Evolutionary conservation across 2,888 invertebrate species (phyloP).

Genomic region (Epiblema foenella): DNA sequence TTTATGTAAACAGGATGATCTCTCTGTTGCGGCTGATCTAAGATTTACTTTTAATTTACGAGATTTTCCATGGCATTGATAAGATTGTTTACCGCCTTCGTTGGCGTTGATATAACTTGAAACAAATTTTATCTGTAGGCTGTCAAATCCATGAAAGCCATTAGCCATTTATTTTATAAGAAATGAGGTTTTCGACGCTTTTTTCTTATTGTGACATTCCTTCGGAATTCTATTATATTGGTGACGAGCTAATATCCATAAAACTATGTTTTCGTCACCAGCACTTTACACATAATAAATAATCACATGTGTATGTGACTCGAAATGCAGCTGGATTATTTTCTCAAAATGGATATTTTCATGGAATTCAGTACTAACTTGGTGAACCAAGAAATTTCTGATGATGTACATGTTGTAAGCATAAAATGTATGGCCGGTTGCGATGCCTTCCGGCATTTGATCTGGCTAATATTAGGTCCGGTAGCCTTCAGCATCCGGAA

Average conservation of each 20-base stretch:
- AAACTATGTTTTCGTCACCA: background rate
- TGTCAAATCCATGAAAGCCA: background rate
- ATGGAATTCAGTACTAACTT: background rate
- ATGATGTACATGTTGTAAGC: background rate
- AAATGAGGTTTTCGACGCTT: background rate
- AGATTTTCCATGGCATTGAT: slow-evolving; percentile 13
- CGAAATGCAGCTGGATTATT: background rate
- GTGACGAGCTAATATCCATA: background rate
- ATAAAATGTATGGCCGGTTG: background rate
- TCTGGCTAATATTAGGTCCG: background rate
- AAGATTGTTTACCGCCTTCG: background rate
- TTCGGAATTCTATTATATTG: background rate
- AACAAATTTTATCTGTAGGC: background rate
- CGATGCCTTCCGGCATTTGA: background rate
- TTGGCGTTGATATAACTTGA: background rate
- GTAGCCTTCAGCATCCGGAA: too few relatives aligned
- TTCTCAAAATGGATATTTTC: background rate
- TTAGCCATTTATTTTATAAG: background rate
- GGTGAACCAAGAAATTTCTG: background rate
- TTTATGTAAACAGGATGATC: slow-evolving; percentile 23
- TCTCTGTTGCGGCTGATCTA: slow-evolving; percentile 5
- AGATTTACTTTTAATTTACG: slow-evolving; percentile 20
- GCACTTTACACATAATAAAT: background rate
- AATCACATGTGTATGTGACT: background rate
- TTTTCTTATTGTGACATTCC: background rate